Conservation (phyloP, 2,113 vertebrate genomes). For the Jacana jacana region DNA sequence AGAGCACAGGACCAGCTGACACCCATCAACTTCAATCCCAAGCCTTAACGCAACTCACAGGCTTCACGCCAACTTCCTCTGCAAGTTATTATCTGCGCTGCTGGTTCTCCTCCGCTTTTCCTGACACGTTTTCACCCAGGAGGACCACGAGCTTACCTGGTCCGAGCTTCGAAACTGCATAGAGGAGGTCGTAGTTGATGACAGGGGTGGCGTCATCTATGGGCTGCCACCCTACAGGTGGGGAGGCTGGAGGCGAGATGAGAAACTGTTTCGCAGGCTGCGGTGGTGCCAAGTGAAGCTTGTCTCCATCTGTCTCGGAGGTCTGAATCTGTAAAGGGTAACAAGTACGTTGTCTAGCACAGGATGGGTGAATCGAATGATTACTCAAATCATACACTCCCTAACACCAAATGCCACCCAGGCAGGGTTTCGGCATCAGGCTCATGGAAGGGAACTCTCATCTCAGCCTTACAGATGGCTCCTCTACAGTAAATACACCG, state of each 20-base stretch:
- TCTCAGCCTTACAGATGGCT: constrained; percentile 9
- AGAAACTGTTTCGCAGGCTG: constrained; percentile 89
- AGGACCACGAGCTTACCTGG: constrained; percentile 74
- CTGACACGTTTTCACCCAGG: not conserved
- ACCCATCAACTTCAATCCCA: not conserved
- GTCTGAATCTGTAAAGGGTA: constrained; percentile 80
- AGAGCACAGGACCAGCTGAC: not conserved
- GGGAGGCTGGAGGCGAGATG: constrained; percentile 88
- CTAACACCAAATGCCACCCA: not conserved
- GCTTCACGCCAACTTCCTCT: not conserved
- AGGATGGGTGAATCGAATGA: not conserved
- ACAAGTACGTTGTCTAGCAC: not conserved
- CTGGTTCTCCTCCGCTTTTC: not conserved
- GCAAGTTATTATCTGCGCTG: not conserved
- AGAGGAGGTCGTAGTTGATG: constrained; percentile 89
- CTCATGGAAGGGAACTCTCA: not conserved
- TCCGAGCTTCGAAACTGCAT: constrained; percentile 85
- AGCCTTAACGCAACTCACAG: not conserved
- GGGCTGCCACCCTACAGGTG: constrained; percentile 86
- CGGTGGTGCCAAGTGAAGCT: constrained; percentile 86
- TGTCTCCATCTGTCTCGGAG: constrained; percentile 84
- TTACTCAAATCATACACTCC: not conserved
- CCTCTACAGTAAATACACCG: not conserved
- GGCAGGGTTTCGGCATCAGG: not conserved
- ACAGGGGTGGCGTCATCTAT: constrained; percentile 84